Evolutionary conservation across 2,888 invertebrate species (phyloP).

Genomic region (Temnothorax ravouxi): DNA sequence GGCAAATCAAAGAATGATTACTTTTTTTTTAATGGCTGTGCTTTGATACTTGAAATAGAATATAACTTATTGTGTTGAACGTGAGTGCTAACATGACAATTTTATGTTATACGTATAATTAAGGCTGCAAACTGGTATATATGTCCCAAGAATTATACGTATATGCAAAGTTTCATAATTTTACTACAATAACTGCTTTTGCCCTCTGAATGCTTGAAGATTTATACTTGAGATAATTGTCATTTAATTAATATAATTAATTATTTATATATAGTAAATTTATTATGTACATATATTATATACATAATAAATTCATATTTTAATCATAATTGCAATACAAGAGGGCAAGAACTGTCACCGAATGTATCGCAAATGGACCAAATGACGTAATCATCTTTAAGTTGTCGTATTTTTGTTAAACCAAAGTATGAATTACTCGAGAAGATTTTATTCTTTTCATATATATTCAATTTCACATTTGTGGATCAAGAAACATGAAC

Average conservation of each 20-base stretch:
- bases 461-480: not conserved
- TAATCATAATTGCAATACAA: constrained; percentile 12
- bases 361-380: constrained; percentile 66
- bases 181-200: constrained; percentile 13
- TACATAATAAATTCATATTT: not conserved
- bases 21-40: constrained; percentile 56
- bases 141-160: constrained; percentile 8
- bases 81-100: constrained; percentile 30
- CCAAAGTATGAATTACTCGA: not conserved
- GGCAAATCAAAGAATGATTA: not conserved
- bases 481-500: not conserved
- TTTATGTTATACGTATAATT: constrained; percentile 20
- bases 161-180: constrained; percentile 12
- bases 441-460: not conserved
- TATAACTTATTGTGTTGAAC: constrained; percentile 6
- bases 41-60: constrained; percentile 31
- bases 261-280: not conserved
- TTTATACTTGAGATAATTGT: constrained; percentile 7
- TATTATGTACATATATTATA: not conserved
- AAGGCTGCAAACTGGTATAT: not conserved
- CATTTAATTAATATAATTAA: not conserved
- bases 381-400: constrained; percentile 57
- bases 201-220: not conserved
- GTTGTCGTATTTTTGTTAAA: constrained; percentile 37
- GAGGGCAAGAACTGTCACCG: constrained; percentile 5